Percentiles rank a stretch among this genome's conserved stretches.
phyloP scores from a whole-genome alignment of 2,797 vertebrate species.

The Semotilus atromaculatus region DNA sequence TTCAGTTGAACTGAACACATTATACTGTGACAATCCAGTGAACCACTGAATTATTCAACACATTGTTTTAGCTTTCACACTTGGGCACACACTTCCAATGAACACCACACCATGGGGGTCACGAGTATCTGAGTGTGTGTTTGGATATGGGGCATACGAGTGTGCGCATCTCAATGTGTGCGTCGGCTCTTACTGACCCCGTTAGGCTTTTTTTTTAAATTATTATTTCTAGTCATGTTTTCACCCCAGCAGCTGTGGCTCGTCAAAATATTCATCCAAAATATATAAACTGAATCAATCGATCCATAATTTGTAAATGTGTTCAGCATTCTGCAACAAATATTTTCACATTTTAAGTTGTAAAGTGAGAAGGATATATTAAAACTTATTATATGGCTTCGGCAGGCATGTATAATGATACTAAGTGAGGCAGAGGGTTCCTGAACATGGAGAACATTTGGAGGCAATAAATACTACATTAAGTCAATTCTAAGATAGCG shows the following conservation, averaged over 20 bases:
- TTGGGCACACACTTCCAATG: neutral
- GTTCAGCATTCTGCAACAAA: too few relatives aligned
- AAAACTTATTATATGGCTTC: too few relatives aligned
- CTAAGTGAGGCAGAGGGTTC: too few relatives aligned
- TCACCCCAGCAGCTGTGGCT: neutral
- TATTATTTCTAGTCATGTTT: neutral
- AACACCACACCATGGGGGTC: neutral
- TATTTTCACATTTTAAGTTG: too few relatives aligned
- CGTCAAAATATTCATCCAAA: too few relatives aligned
- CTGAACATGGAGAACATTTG: too few relatives aligned
- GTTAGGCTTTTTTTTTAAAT: neutral
- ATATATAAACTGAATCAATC: too few relatives aligned
- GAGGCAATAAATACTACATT: too few relatives aligned
- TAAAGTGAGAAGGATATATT: too few relatives aligned
- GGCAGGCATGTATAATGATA: too few relatives aligned
- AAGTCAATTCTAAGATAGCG: too few relatives aligned
- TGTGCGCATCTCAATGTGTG: neutral
- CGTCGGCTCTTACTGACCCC: neutral
- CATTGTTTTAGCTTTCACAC: constrained; percentile 9
- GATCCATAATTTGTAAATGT: too few relatives aligned
- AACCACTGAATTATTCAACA: constrained; percentile 8
- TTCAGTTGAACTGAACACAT: constrained; percentile 14
- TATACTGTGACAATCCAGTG: constrained; percentile 6
- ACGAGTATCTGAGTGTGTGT: constrained; percentile 2
- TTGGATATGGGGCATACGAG: neutral